phyloP scores from a whole-genome alignment of 2,888 invertebrate genomes.

The Abscondita cerata region DNA sequence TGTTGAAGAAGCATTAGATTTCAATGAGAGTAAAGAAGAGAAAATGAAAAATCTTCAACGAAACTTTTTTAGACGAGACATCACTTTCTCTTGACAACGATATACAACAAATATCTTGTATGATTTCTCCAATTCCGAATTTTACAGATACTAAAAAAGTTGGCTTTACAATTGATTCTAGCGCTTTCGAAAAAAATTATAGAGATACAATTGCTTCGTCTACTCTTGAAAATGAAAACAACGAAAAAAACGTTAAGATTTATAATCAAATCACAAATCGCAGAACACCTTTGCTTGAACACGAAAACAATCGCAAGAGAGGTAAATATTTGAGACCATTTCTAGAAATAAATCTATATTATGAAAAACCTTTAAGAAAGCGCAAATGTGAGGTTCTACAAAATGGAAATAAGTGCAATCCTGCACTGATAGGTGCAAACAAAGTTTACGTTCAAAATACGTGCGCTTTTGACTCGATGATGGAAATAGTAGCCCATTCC shows the following conservation, averaged over 20 bases:
- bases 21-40: slow-evolving; percentile 7
- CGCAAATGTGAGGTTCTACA: slow-evolving; percentile 5
- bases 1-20: not conserved
- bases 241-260: slow-evolving; percentile 5
- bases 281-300: too few species aligned
- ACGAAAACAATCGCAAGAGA: not conserved
- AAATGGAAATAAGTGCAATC: slow-evolving; percentile 6
- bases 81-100: slow-evolving; percentile 2
- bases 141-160: slow-evolving; percentile 3
- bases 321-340: slow-evolving; percentile 4
- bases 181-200: not conserved
- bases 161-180: slow-evolving; percentile 1
- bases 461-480: slow-evolving; percentile 10
- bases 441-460: slow-evolving; percentile 13
- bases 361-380: slow-evolving; percentile 9
- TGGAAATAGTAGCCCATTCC: slow-evolving; percentile 9
- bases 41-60: slow-evolving; percentile 6
- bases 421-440: slow-evolving; percentile 3
- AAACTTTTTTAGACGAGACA: slow-evolving; percentile 6
- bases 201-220: slow-evolving; percentile 6
- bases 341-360: slow-evolving; percentile 4
- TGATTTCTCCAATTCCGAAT: slow-evolving; percentile 3
- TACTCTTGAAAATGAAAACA: slow-evolving; percentile 5
- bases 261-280: not conserved
- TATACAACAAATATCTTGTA: slow-evolving; percentile 8